A percentile compares a stretch with the other conserved stretches of the same genome.
phyloP scores from a whole-genome alignment of 2,113 vertebrate genomes.

The Cheirogaleus medius region DNA sequence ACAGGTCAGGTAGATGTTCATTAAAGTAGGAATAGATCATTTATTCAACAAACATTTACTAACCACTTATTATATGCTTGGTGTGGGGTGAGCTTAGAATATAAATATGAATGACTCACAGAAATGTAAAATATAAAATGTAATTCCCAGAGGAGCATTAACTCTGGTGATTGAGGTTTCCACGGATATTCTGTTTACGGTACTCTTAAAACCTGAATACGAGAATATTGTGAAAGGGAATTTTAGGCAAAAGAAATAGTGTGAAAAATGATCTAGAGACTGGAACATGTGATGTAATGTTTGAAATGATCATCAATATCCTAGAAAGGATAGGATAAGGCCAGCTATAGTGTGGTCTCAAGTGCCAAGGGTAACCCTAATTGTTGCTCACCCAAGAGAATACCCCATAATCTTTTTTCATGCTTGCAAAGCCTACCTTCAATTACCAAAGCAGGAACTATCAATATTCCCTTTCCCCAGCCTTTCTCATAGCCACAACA shows the following conservation, averaged over 20 bases:
- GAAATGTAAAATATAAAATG: background rate
- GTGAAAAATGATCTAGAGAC: background rate
- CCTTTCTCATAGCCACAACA: background rate
- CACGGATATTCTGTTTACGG: background rate
- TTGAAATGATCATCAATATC: background rate
- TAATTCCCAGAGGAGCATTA: background rate
- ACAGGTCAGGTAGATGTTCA: background rate
- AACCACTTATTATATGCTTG: background rate
- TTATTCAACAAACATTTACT: background rate
- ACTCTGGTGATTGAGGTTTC: background rate
- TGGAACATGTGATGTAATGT: background rate
- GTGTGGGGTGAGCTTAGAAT: background rate
- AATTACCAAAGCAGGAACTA: background rate
- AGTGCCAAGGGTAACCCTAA: background rate
- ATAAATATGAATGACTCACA: background rate
- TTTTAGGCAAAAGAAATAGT: background rate
- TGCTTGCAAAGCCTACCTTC: background rate
- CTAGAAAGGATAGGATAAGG: background rate
- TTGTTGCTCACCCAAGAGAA: background rate
- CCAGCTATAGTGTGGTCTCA: background rate
- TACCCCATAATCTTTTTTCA: background rate
- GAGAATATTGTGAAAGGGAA: background rate
- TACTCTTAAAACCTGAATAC: background rate
- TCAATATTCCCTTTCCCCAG: background rate
- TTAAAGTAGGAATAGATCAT: background rate